These are phyloP conservation scores for Chelonus insularis DNA, from an alignment of 1,140 invertebrate species.

Conservation along the genomic window DNA sequence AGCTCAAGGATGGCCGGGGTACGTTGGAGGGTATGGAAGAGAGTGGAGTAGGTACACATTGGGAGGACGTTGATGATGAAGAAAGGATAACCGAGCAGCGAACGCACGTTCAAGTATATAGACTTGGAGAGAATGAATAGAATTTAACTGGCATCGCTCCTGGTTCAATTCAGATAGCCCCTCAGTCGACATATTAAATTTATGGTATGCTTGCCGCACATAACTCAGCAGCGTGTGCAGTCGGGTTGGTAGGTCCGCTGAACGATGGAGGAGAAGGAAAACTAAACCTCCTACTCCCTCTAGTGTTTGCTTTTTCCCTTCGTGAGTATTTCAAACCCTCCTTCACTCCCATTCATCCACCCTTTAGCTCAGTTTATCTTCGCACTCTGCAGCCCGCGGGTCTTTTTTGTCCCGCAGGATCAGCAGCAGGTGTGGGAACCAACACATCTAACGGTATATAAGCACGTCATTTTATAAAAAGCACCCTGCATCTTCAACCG, in stretches of 20 bases:
- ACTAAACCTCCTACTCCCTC: not conserved
- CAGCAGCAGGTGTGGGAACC: constrained; percentile 14
- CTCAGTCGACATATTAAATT: constrained; percentile 44
- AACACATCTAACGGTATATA: not conserved
- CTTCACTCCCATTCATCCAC: not conserved
- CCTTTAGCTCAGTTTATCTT: constrained; percentile 10
- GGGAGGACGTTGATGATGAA: not conserved
- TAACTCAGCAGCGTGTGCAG: constrained; percentile 35
- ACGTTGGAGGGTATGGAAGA: not conserved
- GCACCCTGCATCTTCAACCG: not conserved
- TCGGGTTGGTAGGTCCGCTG: not conserved
- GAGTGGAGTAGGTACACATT: not conserved
- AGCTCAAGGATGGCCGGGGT: not conserved
- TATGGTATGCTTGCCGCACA: constrained; percentile 41
- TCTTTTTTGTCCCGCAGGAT: constrained; percentile 14
- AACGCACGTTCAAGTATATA: constrained; percentile 4
- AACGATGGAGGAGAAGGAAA: not conserved
- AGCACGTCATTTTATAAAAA: constrained; percentile 3
- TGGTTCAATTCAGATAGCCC: constrained; percentile 47
- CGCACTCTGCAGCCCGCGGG: not conserved
- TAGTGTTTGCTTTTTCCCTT: constrained; percentile 16
- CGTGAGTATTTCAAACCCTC: not conserved
- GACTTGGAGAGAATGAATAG: constrained; percentile 42
- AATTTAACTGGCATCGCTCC: constrained; percentile 41
- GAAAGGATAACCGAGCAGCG: constrained; percentile 4